A percentile compares a stretch with the other conserved stretches of the same genome.
phyloP scores from a whole-genome alignment of 2,113 vertebrate species.

The Glareola pratincola region DNA sequence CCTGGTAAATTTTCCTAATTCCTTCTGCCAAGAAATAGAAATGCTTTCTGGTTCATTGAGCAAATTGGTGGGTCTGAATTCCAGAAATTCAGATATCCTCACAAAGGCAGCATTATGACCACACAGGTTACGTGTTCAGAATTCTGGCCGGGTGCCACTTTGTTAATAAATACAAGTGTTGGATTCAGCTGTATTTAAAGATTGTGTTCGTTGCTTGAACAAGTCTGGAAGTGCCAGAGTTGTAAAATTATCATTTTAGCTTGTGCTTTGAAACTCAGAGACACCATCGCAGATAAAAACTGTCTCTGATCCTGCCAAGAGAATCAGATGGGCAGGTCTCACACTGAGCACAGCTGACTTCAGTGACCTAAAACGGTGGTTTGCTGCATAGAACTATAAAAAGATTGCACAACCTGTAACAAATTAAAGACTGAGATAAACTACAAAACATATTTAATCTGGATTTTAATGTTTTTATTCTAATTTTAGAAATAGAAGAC shows the following conservation, averaged over 20 bases:
- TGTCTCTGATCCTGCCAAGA: not conserved
- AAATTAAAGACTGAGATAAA: not conserved
- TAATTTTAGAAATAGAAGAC: not conserved
- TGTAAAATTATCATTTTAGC: conserved; percentile 1
- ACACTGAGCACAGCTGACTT: not conserved
- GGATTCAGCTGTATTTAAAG: conserved; percentile 62
- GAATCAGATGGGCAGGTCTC: conserved; percentile 38
- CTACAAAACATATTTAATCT: not conserved
- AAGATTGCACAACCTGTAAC: not conserved
- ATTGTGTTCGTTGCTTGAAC: conserved; percentile 66
- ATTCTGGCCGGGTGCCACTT: conserved; percentile 43
- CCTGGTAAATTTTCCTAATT: conserved; percentile 37
- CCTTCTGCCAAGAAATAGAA: conserved; percentile 11
- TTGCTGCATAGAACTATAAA: not conserved
- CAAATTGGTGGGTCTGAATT: conserved; percentile 27
- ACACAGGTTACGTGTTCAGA: not conserved
- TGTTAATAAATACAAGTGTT: conserved; percentile 59
- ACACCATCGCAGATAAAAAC: not conserved
- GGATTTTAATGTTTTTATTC: not conserved
- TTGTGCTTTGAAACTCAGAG: not conserved
- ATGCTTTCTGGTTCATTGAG: conserved; percentile 40
- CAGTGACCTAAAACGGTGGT: not conserved
- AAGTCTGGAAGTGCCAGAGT: conserved; percentile 51
- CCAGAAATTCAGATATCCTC: not conserved
- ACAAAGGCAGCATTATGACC: conserved; percentile 29